phyloP scores from a whole-genome alignment of 2,888 invertebrate genomes.

The Zelleria hepariella region DNA sequence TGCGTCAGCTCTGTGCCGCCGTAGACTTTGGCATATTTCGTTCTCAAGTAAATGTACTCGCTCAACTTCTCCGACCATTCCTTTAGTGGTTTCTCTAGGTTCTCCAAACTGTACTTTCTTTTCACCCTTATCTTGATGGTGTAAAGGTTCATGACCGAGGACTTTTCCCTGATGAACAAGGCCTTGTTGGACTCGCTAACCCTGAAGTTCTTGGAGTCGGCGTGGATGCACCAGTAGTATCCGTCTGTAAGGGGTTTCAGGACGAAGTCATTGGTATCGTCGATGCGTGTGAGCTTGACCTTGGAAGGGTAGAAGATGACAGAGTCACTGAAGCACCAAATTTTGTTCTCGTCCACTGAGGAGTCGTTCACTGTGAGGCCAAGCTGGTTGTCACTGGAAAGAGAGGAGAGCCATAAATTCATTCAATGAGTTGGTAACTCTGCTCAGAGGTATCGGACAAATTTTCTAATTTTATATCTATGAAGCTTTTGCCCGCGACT shows the following conservation, averaged over 20 bases:
- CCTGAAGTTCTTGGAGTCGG: conserved; percentile 32
- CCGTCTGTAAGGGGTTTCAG: conserved; percentile 42
- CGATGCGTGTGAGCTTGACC: conserved; percentile 28
- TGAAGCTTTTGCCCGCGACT: no score
- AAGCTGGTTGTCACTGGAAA: conserved; percentile 41
- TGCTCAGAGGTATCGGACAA: no score
- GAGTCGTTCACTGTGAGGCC: conserved; percentile 30
- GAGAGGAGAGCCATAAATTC: no score
- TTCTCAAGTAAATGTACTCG: conserved; percentile 44
- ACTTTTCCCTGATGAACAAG: conserved; percentile 39
- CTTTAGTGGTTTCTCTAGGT: conserved; percentile 19
- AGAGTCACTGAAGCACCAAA: conserved; percentile 56
- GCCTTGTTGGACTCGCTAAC: conserved; percentile 41
- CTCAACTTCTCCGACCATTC: conserved; percentile 38
- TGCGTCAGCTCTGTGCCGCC: conserved; percentile 19
- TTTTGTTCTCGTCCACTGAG: conserved; percentile 25
- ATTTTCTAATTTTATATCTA: no score
- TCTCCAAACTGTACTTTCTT: conserved; percentile 20
- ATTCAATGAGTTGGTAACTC: no score
- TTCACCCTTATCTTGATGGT: conserved; percentile 36
- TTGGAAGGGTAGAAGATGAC: conserved; percentile 30
- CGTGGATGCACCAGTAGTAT: conserved; percentile 57
- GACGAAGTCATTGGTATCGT: conserved; percentile 24
- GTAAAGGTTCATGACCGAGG: conserved; percentile 29
- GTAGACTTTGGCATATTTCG: conserved; percentile 32